Conservation (phyloP, 2,888 invertebrate genomes). For the Chrysolina haemoptera region DNA sequence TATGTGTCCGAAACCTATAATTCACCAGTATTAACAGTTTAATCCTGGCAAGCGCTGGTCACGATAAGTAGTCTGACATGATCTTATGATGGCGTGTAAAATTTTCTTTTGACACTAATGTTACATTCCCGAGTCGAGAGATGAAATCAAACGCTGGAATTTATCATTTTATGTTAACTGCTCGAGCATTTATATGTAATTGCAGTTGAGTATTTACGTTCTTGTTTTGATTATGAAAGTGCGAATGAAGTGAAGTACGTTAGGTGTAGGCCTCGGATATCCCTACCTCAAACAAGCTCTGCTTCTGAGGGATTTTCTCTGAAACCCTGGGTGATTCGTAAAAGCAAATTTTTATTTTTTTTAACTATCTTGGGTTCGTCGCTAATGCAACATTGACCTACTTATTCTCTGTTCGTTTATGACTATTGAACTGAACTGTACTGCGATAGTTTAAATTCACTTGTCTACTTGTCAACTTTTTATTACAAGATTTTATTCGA, state of each 20-base stretch:
- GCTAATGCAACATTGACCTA: too few species aligned
- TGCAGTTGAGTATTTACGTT: background rate
- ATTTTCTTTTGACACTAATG: conserved; percentile 47
- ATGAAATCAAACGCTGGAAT: conserved; percentile 44
- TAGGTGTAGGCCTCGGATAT: too few species aligned
- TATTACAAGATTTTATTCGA: too few species aligned
- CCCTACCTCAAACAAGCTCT: too few species aligned
- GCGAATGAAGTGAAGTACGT: background rate
- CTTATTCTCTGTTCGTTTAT: too few species aligned
- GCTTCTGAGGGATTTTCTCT: too few species aligned
- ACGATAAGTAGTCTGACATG: conserved; percentile 50
- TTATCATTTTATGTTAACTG: conserved; percentile 45
- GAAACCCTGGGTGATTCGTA: too few species aligned
- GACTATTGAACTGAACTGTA: too few species aligned
- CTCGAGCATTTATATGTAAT: background rate
- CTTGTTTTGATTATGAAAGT: background rate
- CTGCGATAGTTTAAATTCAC: too few species aligned
- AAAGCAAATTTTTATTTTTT: too few species aligned
- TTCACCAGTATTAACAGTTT: conserved; percentile 39
- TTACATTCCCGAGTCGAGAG: conserved; percentile 38
- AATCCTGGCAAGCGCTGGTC: conserved; percentile 42
- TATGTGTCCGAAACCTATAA: conserved; percentile 27
- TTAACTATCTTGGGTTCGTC: too few species aligned
- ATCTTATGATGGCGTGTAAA: conserved; percentile 41
- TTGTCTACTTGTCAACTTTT: too few species aligned